phyloP scores from a whole-genome alignment of 1,140 invertebrate species.

The Drosophila suzukii region DNA sequence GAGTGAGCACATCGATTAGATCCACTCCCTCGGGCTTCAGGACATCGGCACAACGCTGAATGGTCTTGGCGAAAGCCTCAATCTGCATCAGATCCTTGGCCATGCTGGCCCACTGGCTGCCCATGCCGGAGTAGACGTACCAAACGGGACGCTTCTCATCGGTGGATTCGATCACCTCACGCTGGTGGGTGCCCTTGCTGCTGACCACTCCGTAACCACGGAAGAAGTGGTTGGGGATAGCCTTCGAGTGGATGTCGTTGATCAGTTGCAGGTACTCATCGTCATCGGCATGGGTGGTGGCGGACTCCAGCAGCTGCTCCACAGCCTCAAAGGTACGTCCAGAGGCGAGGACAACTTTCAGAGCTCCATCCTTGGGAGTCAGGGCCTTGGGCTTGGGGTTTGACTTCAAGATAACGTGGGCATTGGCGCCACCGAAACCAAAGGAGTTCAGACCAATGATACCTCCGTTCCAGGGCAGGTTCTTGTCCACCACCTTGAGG shows the following conservation, averaged over 20 bases:
- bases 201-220: slow-evolving; percentile 92
- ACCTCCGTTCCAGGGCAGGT: slow-evolving; percentile 93
- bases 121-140: slow-evolving; percentile 98
- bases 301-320: slow-evolving; percentile 88
- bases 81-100: slow-evolving; percentile 92
- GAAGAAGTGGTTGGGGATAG: slow-evolving; percentile 89
- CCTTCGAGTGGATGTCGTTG: slow-evolving; percentile 89
- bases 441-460: slow-evolving; percentile 96
- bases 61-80: slow-evolving; percentile 91
- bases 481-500: slow-evolving; percentile 93
- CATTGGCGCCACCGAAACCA: slow-evolving; percentile 98
- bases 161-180: slow-evolving; percentile 82
- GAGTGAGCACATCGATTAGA: slow-evolving; percentile 92
- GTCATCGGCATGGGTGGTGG: slow-evolving; percentile 87
- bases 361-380: slow-evolving; percentile 85
- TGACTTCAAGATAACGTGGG: slow-evolving; percentile 93
- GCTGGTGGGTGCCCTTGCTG: slow-evolving; percentile 71
- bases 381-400: slow-evolving; percentile 90
- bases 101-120: slow-evolving; percentile 98
- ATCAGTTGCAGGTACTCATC: slow-evolving; percentile 92
- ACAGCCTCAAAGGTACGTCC: slow-evolving; percentile 94
- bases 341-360: slow-evolving; percentile 91
- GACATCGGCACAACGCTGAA: slow-evolving; percentile 90
- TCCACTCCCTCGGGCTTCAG: slow-evolving; percentile 92
- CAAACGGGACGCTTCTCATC: slow-evolving; percentile 92